A percentile compares a stretch with the other conserved stretches of the same genome.
These are phyloP conservation scores for Poecile montanus DNA, from an alignment of 2,797 vertebrate genomes.

Conservation along the genomic window DNA sequence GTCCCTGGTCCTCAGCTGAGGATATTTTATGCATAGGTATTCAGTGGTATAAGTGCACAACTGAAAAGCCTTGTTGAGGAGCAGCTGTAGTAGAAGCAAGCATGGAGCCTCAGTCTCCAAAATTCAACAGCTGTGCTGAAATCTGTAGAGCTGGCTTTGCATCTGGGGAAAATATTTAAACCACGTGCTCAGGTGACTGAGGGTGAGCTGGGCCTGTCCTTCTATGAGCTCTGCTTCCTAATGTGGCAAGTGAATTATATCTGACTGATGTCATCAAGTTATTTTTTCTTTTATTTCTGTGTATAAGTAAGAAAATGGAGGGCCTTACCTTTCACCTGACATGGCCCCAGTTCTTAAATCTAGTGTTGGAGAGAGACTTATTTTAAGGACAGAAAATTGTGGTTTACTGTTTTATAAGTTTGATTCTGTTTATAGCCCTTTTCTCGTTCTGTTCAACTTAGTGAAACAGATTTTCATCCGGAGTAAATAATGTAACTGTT, in stretches of 20 bases:
- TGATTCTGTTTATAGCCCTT: constrained; percentile 24
- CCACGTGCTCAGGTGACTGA: neutral
- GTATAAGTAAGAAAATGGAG: neutral
- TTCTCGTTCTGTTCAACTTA: constrained; percentile 26
- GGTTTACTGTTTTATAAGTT: constrained; percentile 19
- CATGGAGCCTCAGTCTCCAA: neutral
- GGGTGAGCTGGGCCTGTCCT: neutral
- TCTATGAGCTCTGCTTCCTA: neutral
- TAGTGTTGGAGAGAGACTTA: neutral
- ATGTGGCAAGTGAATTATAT: neutral
- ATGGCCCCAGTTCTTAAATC: neutral
- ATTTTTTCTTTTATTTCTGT: neutral
- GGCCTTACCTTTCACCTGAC: neutral
- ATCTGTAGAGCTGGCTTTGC: neutral
- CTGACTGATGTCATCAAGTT: neutral
- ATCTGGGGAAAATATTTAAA: neutral
- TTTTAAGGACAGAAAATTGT: neutral
- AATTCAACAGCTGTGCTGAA: neutral
- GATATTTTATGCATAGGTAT: neutral
- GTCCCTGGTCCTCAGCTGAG: neutral
- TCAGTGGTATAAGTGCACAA: neutral
- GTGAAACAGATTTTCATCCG: constrained; percentile 21
- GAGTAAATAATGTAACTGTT: constrained; percentile 50
- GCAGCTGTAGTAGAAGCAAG: neutral
- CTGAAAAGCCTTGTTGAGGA: neutral